Conservation (phyloP, 2,888 invertebrate species). For the Campoplex capitator region DNA sequence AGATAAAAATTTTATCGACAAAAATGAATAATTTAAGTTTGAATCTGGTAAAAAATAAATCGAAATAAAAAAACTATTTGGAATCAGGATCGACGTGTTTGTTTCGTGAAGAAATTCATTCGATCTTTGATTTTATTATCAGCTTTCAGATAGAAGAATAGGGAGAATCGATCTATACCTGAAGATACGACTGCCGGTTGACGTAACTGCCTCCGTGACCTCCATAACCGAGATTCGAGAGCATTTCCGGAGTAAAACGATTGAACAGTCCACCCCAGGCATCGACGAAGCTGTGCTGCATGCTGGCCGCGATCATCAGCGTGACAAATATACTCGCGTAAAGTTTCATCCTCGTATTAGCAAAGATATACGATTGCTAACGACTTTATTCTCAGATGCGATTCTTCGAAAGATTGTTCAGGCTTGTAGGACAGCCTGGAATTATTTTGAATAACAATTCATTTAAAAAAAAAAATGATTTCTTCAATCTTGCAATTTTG, state of each 20-base stretch:
- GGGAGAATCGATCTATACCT: constrained; percentile 83
- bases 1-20: background rate
- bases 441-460: background rate
- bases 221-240: constrained; percentile 92
- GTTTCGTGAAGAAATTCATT: background rate
- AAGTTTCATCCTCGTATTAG: constrained; percentile 60
- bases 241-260: constrained; percentile 94
- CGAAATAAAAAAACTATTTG: background rate
- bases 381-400: background rate
- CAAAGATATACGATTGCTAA: background rate
- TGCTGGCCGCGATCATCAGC: constrained; percentile 75
- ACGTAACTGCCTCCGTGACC: constrained; percentile 86
- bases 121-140: too few species aligned
- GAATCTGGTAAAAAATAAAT: background rate
- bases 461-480: background rate
- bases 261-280: constrained; percentile 95
- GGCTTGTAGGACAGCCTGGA: constrained; percentile 41
- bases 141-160: too few species aligned
- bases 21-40: background rate
- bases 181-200: constrained; percentile 84
- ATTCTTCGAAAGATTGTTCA: constrained; percentile 21
- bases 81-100: background rate
- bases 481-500: background rate
- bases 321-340: constrained; percentile 72
- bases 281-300: constrained; percentile 81